Conservation (phyloP, 2,888 invertebrate species). For the Cenopis cana region DNA sequence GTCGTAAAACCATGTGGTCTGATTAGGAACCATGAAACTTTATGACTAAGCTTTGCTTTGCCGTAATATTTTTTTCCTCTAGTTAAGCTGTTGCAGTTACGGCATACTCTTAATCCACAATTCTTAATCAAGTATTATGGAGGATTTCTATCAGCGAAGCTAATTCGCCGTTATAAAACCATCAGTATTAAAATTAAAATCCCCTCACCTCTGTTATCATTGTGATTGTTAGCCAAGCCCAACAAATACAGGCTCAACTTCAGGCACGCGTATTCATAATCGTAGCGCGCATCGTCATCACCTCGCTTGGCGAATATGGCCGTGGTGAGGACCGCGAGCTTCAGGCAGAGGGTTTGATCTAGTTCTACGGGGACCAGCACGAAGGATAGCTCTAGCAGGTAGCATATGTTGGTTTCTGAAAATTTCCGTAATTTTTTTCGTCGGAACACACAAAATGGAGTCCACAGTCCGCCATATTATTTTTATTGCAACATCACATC, state of each 20-base stretch:
- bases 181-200: background rate
- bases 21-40: too few relatives aligned
- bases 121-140: too few relatives aligned
- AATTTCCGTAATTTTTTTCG: slow-evolving; percentile 35
- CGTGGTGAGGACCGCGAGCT: slow-evolving; percentile 68
- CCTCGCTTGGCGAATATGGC: slow-evolving; percentile 67
- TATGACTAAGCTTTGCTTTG: too few relatives aligned
- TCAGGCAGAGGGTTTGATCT: slow-evolving; percentile 62
- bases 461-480: too few relatives aligned
- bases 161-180: too few relatives aligned
- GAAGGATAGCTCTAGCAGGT: slow-evolving; percentile 71
- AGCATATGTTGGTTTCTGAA: slow-evolving; percentile 69
- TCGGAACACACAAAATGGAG: too few relatives aligned
- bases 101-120: too few relatives aligned
- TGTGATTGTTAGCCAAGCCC: slow-evolving; percentile 62
- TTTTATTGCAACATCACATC: too few relatives aligned
- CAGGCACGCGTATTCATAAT: slow-evolving; percentile 70
- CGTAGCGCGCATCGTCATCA: slow-evolving; percentile 52
- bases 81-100: too few relatives aligned
- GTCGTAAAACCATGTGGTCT: too few relatives aligned
- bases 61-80: too few relatives aligned
- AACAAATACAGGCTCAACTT: slow-evolving; percentile 69
- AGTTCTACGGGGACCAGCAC: slow-evolving; percentile 61
- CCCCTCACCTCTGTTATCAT: slow-evolving; percentile 70
- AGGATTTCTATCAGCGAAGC: too few relatives aligned